phyloP scores from a whole-genome alignment of 2,888 invertebrate species.

The Leptogaster cylindrica region DNA sequence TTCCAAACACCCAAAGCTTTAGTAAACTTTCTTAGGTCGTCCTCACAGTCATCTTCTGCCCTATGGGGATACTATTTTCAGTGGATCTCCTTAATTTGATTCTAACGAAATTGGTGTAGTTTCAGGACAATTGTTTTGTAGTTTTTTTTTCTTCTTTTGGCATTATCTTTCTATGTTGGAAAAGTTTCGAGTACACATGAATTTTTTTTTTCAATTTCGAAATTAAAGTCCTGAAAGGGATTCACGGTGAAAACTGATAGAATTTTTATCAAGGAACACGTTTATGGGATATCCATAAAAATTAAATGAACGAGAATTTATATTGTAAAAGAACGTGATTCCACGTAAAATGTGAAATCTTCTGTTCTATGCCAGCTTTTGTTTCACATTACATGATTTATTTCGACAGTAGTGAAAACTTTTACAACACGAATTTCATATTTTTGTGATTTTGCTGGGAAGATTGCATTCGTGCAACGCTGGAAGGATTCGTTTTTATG shows the following conservation, averaged over 20 bases:
- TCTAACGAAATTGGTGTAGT: background rate
- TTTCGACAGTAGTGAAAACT: background rate
- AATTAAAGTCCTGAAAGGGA: background rate
- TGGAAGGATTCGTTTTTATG: too few relatives aligned
- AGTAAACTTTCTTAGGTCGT: background rate
- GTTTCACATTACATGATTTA: background rate
- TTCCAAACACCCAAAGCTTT: background rate
- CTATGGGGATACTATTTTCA: too few relatives aligned
- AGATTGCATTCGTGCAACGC: too few relatives aligned
- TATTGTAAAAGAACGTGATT: conserved; percentile 7
- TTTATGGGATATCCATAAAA: conserved; percentile 18
- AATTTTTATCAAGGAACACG: too few relatives aligned
- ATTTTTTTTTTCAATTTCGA: background rate
- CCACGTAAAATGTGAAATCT: too few relatives aligned
- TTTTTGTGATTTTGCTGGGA: too few relatives aligned
- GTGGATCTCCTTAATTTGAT: conserved; percentile 18
- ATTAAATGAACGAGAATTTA: conserved; percentile 7
- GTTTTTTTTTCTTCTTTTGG: background rate
- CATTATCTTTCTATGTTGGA: background rate
- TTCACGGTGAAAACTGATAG: background rate
- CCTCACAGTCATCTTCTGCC: too few relatives aligned
- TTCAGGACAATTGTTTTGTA: background rate
- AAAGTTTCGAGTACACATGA: background rate
- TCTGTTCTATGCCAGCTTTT: background rate
- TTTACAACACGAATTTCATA: too few relatives aligned